Conservation (phyloP, 2,113 vertebrate species). For the Poeciliopsis occidentalis region DNA sequence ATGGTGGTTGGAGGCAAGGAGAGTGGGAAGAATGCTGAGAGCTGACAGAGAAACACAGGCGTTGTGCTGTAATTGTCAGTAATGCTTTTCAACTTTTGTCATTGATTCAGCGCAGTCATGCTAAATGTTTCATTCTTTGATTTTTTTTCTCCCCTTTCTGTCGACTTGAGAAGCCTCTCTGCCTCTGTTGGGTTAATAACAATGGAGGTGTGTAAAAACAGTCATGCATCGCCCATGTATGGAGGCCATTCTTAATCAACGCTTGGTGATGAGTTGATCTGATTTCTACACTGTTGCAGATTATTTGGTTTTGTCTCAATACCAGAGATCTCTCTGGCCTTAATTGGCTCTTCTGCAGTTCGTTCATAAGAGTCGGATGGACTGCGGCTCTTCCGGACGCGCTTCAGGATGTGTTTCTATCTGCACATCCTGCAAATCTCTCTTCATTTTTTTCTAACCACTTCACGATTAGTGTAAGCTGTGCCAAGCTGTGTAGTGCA, state of each 20-base stretch:
- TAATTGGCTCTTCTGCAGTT: background rate
- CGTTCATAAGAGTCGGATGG: too few species aligned
- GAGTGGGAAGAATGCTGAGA: background rate
- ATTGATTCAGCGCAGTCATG: conserved; percentile 83
- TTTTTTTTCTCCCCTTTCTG: conserved; percentile 5
- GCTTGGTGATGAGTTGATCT: conserved; percentile 88
- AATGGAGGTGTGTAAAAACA: conserved; percentile 94
- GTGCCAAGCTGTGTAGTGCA: too few species aligned
- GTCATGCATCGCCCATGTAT: conserved; percentile 96
- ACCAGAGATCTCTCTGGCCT: conserved; percentile 7
- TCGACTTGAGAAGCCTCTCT: conserved; percentile 84
- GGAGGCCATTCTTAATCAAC: conserved; percentile 87
- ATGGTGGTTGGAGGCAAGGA: conserved; percentile 14
- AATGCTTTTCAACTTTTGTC: conserved; percentile 91
- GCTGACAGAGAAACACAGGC: conserved; percentile 74
- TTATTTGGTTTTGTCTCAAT: conserved; percentile 78
- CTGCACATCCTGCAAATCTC: too few species aligned
- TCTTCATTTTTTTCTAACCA: too few species aligned
- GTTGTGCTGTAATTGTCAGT: conserved; percentile 91
- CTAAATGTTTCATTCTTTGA: conserved; percentile 73
- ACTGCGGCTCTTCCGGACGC: too few species aligned
- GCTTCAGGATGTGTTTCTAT: too few species aligned
- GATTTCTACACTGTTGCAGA: conserved; percentile 90
- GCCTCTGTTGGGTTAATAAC: conserved; percentile 88
- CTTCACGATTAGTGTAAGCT: too few species aligned